Evolutionary conservation across 2,888 invertebrate species (phyloP).

Genomic region (Keiferia lycopersicella): DNA sequence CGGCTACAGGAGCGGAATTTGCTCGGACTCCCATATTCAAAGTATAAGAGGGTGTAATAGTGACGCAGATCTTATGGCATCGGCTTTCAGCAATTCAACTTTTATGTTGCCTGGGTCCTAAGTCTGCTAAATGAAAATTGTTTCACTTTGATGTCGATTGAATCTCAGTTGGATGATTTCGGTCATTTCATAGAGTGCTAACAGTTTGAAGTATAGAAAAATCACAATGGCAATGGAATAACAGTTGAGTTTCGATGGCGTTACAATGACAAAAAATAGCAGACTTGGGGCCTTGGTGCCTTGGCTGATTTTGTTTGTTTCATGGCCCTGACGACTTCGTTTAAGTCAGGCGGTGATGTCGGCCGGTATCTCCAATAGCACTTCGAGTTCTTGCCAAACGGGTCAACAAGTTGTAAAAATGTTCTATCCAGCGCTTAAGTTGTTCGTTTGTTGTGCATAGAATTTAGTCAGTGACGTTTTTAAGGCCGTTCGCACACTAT

Average conservation of each 20-base stretch:
- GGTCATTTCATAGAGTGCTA: no score
- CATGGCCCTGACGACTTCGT: background rate
- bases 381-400: background rate
- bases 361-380: background rate
- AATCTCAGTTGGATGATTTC: no score
- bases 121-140: no score
- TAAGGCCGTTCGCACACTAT: no score
- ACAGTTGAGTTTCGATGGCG: no score
- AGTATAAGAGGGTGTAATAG: background rate
- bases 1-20: background rate
- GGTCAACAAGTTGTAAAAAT: no score
- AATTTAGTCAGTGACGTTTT: no score
- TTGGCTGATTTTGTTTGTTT: background rate
- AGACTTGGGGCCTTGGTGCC: background rate
- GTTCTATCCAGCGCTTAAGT: background rate
- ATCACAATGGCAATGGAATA: no score
- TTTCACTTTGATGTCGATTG: no score
- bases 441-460: no score
- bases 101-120: background rate
- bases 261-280: no score
- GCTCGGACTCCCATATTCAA: background rate
- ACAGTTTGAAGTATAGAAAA: no score
- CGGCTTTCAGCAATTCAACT: background rate
- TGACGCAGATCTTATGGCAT: background rate
- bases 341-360: background rate